Evolutionary conservation across 2,888 invertebrate species (phyloP).

Genomic region (Pterobdella sp.): DNA sequence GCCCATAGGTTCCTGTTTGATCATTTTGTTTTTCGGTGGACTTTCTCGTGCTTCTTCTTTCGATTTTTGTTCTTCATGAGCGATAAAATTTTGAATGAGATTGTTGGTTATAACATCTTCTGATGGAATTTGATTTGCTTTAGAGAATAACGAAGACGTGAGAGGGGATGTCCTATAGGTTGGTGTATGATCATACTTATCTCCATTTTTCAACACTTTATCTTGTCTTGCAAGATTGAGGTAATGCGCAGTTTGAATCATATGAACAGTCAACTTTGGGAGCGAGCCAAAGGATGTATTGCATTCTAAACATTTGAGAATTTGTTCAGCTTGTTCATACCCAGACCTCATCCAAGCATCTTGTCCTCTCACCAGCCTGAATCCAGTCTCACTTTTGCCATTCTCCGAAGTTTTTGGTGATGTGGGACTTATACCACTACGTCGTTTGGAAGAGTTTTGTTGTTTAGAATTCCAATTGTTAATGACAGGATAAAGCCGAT

Average conservation of each 20-base stretch:
- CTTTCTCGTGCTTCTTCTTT: slow-evolving; percentile 5
- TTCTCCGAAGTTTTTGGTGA: slow-evolving; percentile 19
- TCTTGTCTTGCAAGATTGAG: slow-evolving; percentile 83
- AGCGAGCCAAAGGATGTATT: slow-evolving; percentile 91
- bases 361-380: slow-evolving; percentile 76
- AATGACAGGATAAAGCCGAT: slow-evolving; percentile 21
- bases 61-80: slow-evolving; percentile 6
- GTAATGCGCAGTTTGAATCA: slow-evolving; percentile 96
- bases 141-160: slow-evolving; percentile 3
- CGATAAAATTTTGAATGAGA: background rate
- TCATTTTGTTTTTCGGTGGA: background rate
- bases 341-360: slow-evolving; percentile 94
- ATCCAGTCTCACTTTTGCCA: slow-evolving; percentile 24
- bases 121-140: too few relatives aligned
- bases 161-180: background rate
- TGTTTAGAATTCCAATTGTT: slow-evolving; percentile 25
- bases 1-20: slow-evolving; percentile 16
- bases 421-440: slow-evolving; percentile 9
- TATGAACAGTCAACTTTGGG: slow-evolving; percentile 94
- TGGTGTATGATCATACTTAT: background rate
- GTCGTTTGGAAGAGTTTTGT: background rate
- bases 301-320: slow-evolving; percentile 97
- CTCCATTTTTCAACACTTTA: background rate
- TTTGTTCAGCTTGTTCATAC: slow-evolving; percentile 87
- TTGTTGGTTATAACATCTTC: background rate